Evolutionary conservation across 1,140 invertebrate species (phyloP), one percentile per base, ranked within the genome.

Genomic region (Acromyrmex heyeri): DNA sequence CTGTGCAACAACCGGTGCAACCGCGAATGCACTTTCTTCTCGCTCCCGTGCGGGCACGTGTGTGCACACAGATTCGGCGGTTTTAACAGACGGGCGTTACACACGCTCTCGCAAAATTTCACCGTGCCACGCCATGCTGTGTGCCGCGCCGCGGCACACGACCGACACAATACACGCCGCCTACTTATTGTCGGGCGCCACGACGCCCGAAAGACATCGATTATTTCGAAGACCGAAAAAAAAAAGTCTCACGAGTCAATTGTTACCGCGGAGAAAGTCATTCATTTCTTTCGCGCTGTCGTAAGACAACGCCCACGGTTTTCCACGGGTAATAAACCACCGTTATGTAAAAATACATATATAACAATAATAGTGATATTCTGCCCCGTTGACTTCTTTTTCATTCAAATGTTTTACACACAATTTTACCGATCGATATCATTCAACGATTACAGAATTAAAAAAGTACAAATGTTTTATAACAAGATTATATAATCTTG

Each of bases 1-100:
- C 88, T 90, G 88, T 90, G 89, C 86, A 90, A 87, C 89, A 87
- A 90, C 89, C 89, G 89, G 88, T 90, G 89, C 88, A 69, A 90
- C 89, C 89, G 89, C 89, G 88, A 87, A 82, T 81, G 88, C 88
- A 90, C 88, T 90, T 90, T 90, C 88, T 90, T 90, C 86, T 90
- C 75, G 86, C 65, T 88, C 38, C 53, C 14, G 76, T 38, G 48
- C 75, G 27, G 75, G 70, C 88, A 77, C 86, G 86, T 77, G 88
- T 90, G 88, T 76, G 38, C 86, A 72, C 88, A 82, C 69, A 83
- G 86, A 77, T 87, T 79, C 18, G 88, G 86, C 61, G 86, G 75
- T 90, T 90, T 90, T 90, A 90, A 87, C 88, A 87, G 86, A 86
- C 24, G 77, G 75, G 70, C 86, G 88, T 83, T 90, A 73, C 77